Conservation (phyloP, 2,113 vertebrate genomes). For the Benitochromis conjunctus region DNA sequence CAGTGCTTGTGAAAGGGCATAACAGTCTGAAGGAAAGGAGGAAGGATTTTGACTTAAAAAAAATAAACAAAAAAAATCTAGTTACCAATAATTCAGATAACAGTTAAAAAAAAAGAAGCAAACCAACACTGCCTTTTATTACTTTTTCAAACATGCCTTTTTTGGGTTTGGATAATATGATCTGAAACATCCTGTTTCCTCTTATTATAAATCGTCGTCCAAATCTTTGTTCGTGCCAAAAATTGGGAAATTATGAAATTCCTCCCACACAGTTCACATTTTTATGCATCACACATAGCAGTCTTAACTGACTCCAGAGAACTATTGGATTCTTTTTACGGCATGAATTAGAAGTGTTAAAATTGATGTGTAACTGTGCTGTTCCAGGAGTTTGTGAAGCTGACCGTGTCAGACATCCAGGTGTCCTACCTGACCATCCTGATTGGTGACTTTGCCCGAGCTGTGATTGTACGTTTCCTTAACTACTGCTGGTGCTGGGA, state of each 20-base stretch:
- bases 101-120: not conserved
- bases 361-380: not conserved
- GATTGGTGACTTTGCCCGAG: constrained; percentile 92
- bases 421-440: constrained; percentile 94
- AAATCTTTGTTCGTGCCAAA: no score
- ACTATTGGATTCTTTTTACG: not conserved
- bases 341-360: not conserved
- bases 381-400: constrained; percentile 89
- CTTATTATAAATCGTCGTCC: no score
- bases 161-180: not conserved
- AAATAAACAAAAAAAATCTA: not conserved
- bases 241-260: no score
- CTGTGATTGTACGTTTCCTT: constrained; percentile 92
- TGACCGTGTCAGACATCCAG: constrained; percentile 95
- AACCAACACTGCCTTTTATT: not conserved
- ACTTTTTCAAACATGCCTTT: not conserved
- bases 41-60: not conserved
- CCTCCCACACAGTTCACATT: no score
- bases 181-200: not conserved
- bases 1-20: no score
- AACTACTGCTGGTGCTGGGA: constrained; percentile 99
- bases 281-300: not conserved
- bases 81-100: no score
- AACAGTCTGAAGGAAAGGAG: not conserved
- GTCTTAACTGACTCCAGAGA: not conserved